Evolutionary conservation across 2,888 invertebrate genomes (phyloP).

Genomic region (Pseudococcus longispinus): DNA sequence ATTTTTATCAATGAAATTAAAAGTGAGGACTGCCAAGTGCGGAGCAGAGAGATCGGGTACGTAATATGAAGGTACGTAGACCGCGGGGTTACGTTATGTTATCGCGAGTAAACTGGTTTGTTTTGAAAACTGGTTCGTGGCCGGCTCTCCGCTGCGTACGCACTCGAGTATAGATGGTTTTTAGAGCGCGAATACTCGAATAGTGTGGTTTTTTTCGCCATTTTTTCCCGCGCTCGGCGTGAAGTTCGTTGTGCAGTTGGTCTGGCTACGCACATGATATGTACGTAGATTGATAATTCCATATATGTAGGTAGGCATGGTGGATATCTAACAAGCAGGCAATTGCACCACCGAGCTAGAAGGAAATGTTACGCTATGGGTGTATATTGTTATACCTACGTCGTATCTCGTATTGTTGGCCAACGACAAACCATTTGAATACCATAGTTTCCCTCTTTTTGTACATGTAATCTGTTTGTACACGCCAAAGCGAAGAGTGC

Average conservation of each 20-base stretch:
- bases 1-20: slow-evolving; percentile 42
- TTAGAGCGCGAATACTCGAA: not conserved
- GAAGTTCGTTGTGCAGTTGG: not conserved
- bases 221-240: not conserved
- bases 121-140: slow-evolving; percentile 5
- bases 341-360: slow-evolving; percentile 6
- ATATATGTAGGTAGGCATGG: not conserved
- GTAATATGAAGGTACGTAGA: not conserved
- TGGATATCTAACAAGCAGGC: not conserved
- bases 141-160: not conserved
- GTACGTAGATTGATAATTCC: not conserved
- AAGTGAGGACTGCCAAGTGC: not conserved
- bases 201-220: not conserved
- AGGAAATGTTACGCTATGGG: not conserved
- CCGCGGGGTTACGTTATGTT: not conserved
- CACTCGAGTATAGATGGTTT: not conserved
- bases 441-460: not conserved
- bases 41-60: not conserved
- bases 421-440: not conserved
- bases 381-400: not conserved
- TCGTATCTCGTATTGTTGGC: not conserved
- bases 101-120: slow-evolving; percentile 15
- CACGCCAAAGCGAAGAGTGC: not conserved
- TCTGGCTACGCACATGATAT: not conserved
- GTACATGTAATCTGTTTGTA: not conserved